Base-by-base conservation (phyloP, 2,888 invertebrate species). In the Tanytarsus gracilentus region DNA sequence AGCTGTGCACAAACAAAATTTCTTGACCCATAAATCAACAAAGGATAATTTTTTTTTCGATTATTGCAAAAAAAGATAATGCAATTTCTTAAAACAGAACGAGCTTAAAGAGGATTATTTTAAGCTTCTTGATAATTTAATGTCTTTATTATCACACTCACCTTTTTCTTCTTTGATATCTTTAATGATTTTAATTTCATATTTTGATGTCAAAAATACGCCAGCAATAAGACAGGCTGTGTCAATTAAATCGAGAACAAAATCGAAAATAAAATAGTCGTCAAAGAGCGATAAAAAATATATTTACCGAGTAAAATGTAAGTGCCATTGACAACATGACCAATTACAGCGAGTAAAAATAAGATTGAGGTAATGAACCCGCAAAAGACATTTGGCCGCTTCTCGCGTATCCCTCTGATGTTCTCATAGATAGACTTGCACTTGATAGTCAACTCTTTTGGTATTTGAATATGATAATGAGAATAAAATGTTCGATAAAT, bases 151-250 rank as follows among this genome's bases (percentile, higher is more conserved):
- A 1, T 8, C 11, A 23, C 23, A 11, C 23, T 11, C 23, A 23
- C 44, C 11, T 18, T 23, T 44, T 44, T 23, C 44, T 23, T 11
- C 23, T 44, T 9, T n/a, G n/a, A n/a, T n/a, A n/a, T 58, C 58
- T 48, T 58, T 58, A 30, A 58, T 58, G 21, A 58, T 44, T 48
- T 48, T 58, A 25, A 58, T 48, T 29, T 58, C 58, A 29, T 58
- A 58, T 48, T 58, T 58, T 40, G 58, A 44, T 5, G 58, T 58
- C 2, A 58, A 9, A 21, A 58, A 40, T 14, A 58, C 58, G 16
- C 29, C 44, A 6, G 58, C 58, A 21, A 58, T 58, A 25, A 58
- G 58, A 40, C 58, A 58, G 23, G 16, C 58, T 48, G 48, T 30
- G 29, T 16, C 3, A 26, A 21, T 3, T 23, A 44, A 44, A 44